Base-by-base conservation (phyloP, 1,140 invertebrate species). In the Halictus rubicundus region DNA sequence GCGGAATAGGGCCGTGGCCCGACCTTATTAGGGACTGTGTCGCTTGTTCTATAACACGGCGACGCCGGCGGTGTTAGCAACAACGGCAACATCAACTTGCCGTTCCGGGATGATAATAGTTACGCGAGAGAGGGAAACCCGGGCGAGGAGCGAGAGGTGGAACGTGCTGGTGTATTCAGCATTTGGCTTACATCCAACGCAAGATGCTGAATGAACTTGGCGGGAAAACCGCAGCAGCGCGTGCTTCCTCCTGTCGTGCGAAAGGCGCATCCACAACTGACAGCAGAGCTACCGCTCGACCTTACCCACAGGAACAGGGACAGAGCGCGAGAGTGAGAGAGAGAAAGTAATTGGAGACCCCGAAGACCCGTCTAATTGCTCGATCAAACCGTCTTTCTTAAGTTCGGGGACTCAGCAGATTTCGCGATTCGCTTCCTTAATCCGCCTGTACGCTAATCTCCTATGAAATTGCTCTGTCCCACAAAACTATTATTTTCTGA, bases 191-290 rank as follows among this genome's bases (percentile, higher is more conserved):
- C 64, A 88, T 92, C 91, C 90, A 91, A 86, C 89, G 76, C 77
- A 85, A 92, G 88, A 91, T 76, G 84, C 88, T 92, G 89, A 91
- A 92, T 92, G 91, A 91, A 91, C 85, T 92, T 92, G 90, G 89
- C 89, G 90, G 89, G 90, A 91, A 92, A 91, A 88, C 85, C 83
- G 83, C 84, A 88, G 80, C 71, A 75, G 80, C 76, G 85, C 81
- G 84, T 87, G 71, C 74, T 87, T 90, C 82, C 80, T 87, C 85
- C 78, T 84, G 81, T 78, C 70, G 64, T 59, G 69, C 78, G 80
- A 85, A 69, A 59, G 64, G 61, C 60, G 78, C 82, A 75, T 81
- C 78, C 80, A 85, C 69, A 69, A 82, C 65, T 27, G 76, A 63
- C 72, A 52, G 85, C 74, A 84, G 80, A 32, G 3, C 71, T 78